Evolutionary conservation across 2,888 invertebrate genomes (phyloP).

Genomic region (Meiosimyza platycephala): DNA sequence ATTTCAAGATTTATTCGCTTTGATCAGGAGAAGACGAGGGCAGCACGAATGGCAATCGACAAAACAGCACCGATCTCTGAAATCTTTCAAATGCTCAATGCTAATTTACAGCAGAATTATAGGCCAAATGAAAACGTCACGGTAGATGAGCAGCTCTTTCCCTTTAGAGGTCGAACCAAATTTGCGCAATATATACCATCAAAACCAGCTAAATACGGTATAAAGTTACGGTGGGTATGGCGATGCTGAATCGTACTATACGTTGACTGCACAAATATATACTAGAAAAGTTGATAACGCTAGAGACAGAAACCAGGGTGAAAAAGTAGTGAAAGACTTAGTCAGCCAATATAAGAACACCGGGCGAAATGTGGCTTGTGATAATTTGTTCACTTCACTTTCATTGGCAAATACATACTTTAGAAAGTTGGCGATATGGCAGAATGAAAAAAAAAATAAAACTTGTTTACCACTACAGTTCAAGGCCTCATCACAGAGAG

Average conservation of each 20-base stretch:
- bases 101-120: conserved; percentile 16
- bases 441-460: conserved; percentile 16
- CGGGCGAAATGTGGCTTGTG: conserved; percentile 17
- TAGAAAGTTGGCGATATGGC: conserved; percentile 17
- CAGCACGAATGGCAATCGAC: not conserved
- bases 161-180: no score
- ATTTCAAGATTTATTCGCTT: conserved; percentile 18
- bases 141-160: no score
- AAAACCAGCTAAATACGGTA: no score
- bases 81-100: conserved; percentile 32
- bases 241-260: conserved; percentile 18
- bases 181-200: no score
- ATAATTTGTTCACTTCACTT: conserved; percentile 5
- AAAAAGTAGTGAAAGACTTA: conserved; percentile 19
- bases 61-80: conserved; percentile 10
- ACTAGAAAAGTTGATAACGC: conserved; percentile 9
- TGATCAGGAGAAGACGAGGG: conserved; percentile 11
- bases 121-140: no score
- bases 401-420: conserved; percentile 7
- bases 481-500: conserved; percentile 10
- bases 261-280: conserved; percentile 26
- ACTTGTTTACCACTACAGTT: conserved; percentile 20
- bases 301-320: conserved; percentile 22
- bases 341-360: conserved; percentile 24
- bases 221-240: no score